Conservation (phyloP, 2,888 invertebrate species). For the Vesta saturnalis region DNA sequence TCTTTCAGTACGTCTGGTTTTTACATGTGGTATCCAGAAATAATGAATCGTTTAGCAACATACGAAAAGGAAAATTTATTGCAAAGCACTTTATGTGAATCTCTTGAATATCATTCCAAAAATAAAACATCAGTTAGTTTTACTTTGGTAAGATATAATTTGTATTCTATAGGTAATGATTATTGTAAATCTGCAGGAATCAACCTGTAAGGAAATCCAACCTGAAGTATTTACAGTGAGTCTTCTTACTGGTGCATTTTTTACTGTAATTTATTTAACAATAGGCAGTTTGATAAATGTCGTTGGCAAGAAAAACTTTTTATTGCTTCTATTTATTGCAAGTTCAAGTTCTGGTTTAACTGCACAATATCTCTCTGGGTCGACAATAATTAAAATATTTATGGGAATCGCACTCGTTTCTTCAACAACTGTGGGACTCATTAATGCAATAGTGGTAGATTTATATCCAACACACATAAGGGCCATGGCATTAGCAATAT, state of each 20-base stretch:
- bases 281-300: constrained; percentile 60
- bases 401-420: constrained; percentile 56
- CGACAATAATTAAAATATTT: constrained; percentile 48
- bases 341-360: constrained; percentile 55
- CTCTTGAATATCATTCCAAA: constrained; percentile 47
- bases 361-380: constrained; percentile 52
- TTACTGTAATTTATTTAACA: constrained; percentile 53
- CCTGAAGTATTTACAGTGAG: constrained; percentile 55
- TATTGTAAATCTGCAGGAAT: not conserved
- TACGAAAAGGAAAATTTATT: constrained; percentile 48
- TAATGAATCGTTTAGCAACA: constrained; percentile 64
- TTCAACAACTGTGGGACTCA: constrained; percentile 53
- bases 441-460: constrained; percentile 59
- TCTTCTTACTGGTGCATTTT: constrained; percentile 52
- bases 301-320: constrained; percentile 66
- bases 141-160: too few species aligned
- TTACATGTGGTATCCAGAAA: constrained; percentile 68
- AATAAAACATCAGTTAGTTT: constrained; percentile 5
- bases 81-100: constrained; percentile 54
- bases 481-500: constrained; percentile 66
- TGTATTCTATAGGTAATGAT: constrained; percentile 19
- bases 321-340: constrained; percentile 49
- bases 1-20: constrained; percentile 46
- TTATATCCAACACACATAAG: constrained; percentile 61
- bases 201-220: constrained; percentile 49